A percentile compares a stretch with the other conserved stretches of the same genome.
phyloP scores from a whole-genome alignment of 2,888 invertebrate genomes.

The Macrosoma leucophasiata region DNA sequence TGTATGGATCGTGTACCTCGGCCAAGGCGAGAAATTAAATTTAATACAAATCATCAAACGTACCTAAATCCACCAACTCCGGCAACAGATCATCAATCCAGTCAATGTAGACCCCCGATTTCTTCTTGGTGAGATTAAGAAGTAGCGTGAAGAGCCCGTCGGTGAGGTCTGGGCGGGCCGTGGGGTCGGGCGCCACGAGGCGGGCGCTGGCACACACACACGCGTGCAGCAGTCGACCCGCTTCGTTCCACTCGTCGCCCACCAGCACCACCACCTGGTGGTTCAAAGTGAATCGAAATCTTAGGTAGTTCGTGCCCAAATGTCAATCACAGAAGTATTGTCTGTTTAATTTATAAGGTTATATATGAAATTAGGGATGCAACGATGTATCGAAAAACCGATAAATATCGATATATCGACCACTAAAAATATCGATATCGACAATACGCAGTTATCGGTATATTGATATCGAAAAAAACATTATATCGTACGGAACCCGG shows the following conservation, averaged over 20 bases:
- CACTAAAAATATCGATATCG: no score
- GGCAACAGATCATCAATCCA: conserved; percentile 50
- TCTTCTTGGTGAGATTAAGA: conserved; percentile 80
- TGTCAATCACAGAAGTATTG: no score
- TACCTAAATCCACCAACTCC: conserved; percentile 50
- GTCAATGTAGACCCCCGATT: conserved; percentile 51
- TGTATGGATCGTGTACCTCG: no score
- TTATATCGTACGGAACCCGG: no score
- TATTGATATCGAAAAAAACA: no score
- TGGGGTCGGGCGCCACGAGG: conserved; percentile 36
- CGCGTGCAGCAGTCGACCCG: conserved; percentile 39
- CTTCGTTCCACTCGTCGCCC: conserved; percentile 47
- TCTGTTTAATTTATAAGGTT: no score
- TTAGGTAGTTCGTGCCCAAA: no score
- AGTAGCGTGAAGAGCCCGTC: conserved; percentile 81
- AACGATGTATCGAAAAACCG: no score
- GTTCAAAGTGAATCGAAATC: neutral
- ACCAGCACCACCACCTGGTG: conserved; percentile 42
- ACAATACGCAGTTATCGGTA: no score
- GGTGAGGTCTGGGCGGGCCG: conserved; percentile 79
- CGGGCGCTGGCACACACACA: conserved; percentile 36
- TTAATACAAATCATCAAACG: conserved; percentile 7
- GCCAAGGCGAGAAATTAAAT: no score
- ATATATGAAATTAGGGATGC: no score
- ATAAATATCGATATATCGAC: no score